Percentiles rank a stretch among this genome's conserved stretches.
Evolutionary conservation across 2,797 vertebrate species (phyloP).

Genomic region (Enteromius thamalakanensis): DNA sequence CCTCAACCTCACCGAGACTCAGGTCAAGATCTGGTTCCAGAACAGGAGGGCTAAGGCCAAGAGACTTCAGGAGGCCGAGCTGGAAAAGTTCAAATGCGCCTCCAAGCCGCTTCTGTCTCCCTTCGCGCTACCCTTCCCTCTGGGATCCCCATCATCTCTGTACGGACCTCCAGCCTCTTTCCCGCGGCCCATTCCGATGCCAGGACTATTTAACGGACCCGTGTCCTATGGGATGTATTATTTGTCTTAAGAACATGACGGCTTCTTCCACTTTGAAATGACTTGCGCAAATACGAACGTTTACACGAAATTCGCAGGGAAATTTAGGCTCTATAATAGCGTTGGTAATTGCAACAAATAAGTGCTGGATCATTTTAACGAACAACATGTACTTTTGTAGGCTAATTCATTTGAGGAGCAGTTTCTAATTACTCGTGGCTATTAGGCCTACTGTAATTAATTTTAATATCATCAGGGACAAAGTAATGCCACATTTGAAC

Average conservation of each 20-base stretch:
- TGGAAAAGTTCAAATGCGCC: constrained; percentile 84
- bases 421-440: background rate
- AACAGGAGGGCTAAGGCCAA: constrained; percentile 86
- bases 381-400: constrained; percentile 22
- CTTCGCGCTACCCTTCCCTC: constrained; percentile 82
- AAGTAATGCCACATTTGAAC: background rate
- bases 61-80: constrained; percentile 85
- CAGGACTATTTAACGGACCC: constrained; percentile 82
- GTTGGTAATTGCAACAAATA: background rate
- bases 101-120: constrained; percentile 82
- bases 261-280: constrained; percentile 37
- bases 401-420: constrained; percentile 24
- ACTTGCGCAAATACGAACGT: constrained; percentile 1
- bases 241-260: constrained; percentile 77
- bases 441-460: background rate
- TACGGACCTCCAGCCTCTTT: constrained; percentile 76
- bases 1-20: constrained; percentile 86
- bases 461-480: background rate
- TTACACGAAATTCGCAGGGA: constrained; percentile 8
- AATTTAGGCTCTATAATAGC: background rate
- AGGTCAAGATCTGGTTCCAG: constrained; percentile 90
- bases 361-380: background rate
- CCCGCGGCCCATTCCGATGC: constrained; percentile 79
- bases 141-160: constrained; percentile 77
- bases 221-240: constrained; percentile 88